Conservation (phyloP, 2,113 vertebrate species). For the Casuarius casuarius region DNA sequence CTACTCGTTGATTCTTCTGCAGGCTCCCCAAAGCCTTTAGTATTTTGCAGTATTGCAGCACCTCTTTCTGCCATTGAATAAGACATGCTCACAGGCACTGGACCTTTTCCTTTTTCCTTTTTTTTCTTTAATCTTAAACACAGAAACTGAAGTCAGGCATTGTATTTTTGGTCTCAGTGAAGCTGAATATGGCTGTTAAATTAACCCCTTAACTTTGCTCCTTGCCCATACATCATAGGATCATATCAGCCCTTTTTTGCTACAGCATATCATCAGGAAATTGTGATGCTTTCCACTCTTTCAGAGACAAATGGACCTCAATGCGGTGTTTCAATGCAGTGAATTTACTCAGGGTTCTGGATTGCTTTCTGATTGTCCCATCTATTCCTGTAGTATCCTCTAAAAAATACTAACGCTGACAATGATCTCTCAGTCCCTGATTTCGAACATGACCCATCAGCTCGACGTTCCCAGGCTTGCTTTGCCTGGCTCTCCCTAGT, state of each 20-base stretch:
- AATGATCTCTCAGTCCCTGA: not conserved
- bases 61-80: not conserved
- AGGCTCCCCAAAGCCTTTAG: not conserved
- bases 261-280: not conserved
- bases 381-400: not conserved
- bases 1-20: fast-evolving
- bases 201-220: not conserved
- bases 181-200: not conserved
- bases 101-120: too few species aligned
- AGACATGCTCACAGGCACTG: not conserved
- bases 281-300: not conserved
- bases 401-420: not conserved
- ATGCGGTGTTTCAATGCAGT: not conserved
- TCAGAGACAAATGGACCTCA: not conserved
- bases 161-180: not conserved
- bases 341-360: not conserved
- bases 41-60: not conserved
- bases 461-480: not conserved
- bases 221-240: not conserved
- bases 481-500: not conserved
- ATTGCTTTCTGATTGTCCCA: not conserved
- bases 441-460: not conserved
- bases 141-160: not conserved
- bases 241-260: not conserved
- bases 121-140: not conserved